Base-by-base conservation (phyloP, 2,113 vertebrate species). In the Nymphicus hollandicus region DNA sequence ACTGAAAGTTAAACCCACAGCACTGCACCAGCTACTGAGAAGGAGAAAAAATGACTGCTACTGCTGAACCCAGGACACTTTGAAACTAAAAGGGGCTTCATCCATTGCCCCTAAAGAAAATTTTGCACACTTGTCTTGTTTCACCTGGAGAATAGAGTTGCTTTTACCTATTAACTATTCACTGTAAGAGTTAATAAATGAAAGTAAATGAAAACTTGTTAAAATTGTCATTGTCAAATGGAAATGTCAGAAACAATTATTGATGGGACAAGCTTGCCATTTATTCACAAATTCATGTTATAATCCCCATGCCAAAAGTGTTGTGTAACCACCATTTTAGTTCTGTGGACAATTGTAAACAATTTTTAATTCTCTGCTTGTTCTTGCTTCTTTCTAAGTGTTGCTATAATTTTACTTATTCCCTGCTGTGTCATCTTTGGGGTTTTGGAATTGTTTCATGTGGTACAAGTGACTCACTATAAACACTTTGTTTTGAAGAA, bases 101-200 rank as follows among this genome's bases (percentile, higher is more conserved):
- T 50, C 22, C 31, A 29, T 53, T 74, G 15, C 5, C 35, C 29
- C 19, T 19, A 10, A 61, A 80, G 18, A 41, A 66, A 63, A 29
- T 41, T 64, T 50, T 86, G 41, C 23, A 37, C 6, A 10, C 8
- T 63, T 64, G 17, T 76, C 29, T 76, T 65, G 73, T 86, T 91
- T 89, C 43, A 71, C 16, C 10, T 68, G 46, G 65, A 72, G 35
- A 90, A 83, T 12, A 86, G 37, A 82, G 22, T 78, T 88, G 64
- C 29, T 91, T 91, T 85, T 85, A 84, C 53, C 17, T 81, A 43
- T 85, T 79, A 55, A 58, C 22, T 95, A 77, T 96, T 92, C 58
- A 79, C 81, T 86, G 58, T 29, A n/a, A 35, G 50, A 82, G 64
- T 24, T 56, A 55, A 49, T 88, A 94, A 92, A 92, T 70, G 33